Percentiles rank a stretch among this genome's conserved stretches.
These are phyloP conservation scores for Turritopsis rubra DNA, from an alignment of 30 jellyfish, hydroid and myxozoan species.

Conservation along the genomic window DNA sequence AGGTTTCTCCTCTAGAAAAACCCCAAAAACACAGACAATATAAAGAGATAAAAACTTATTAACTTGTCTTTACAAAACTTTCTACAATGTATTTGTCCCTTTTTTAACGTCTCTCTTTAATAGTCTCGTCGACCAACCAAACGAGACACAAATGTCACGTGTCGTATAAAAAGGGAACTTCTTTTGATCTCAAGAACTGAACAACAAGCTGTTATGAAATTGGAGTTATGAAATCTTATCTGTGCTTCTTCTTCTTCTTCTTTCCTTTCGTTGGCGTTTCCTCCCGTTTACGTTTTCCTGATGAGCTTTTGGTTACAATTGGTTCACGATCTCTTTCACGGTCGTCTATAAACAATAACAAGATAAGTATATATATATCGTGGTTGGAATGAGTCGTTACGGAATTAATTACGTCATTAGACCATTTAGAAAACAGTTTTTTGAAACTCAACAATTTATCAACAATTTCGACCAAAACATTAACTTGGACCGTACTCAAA, in stretches of 20 bases:
- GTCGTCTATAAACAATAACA: no score
- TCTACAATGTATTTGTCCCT: not conserved
- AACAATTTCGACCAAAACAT: no score
- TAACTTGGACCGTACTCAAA: no score
- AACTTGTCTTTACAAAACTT: not conserved
- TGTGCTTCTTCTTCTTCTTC: not conserved
- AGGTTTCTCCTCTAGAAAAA: not conserved
- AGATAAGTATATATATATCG: no score
- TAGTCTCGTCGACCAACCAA: not conserved
- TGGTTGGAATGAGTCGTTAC: no score
- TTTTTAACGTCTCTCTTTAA: not conserved
- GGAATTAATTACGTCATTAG: no score
- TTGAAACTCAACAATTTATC: no score
- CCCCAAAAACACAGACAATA: not conserved
- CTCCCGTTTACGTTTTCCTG: conserved; percentile 6
- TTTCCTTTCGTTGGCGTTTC: conserved; percentile 7
- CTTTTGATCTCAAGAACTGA: not conserved
- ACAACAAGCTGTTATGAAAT: not conserved
- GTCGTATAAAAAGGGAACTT: not conserved
- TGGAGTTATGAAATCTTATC: no score
- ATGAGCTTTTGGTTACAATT: not conserved
- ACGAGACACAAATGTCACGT: not conserved
- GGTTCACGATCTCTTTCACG: conserved; percentile 11
- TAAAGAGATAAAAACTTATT: not conserved
- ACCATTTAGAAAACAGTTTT: no score